Conservation (phyloP, 2,113 vertebrate genomes). For the Lethenteron camtschaticum region DNA sequence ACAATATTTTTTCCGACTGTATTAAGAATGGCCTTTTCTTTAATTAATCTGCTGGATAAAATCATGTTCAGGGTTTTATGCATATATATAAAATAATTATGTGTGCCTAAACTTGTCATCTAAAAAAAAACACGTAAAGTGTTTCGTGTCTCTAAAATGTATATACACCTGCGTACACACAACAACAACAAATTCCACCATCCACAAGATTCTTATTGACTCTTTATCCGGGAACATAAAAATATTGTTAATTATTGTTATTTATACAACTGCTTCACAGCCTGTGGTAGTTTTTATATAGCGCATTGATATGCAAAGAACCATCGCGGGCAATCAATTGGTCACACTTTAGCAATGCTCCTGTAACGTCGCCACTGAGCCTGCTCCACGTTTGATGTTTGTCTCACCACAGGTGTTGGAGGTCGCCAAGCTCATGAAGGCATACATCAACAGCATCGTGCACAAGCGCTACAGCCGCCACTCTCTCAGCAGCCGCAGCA, state of each 20-base stretch:
- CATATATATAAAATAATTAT: too few species aligned
- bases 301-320: not conserved
- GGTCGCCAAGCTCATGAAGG: conserved; percentile 83
- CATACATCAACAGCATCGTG: conserved; percentile 80
- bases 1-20: too few species aligned
- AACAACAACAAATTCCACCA: too few species aligned
- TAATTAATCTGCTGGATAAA: too few species aligned
- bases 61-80: too few species aligned
- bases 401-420: conserved; percentile 38
- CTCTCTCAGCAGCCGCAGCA: conserved; percentile 34
- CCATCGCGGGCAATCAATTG: not conserved
- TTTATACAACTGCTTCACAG: not conserved
- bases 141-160: too few species aligned
- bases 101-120: too few species aligned
- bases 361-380: not conserved
- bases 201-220: not conserved
- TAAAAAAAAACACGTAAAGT: too few species aligned
- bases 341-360: not conserved
- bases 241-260: not conserved
- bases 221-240: not conserved
- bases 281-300: not conserved
- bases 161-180: too few species aligned
- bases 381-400: not conserved
- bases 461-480: conserved; percentile 67
- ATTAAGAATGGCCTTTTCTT: too few species aligned